These are phyloP conservation scores for Drosophila robusta DNA, from an alignment of 2,888 invertebrate species.

Conservation along the genomic window DNA sequence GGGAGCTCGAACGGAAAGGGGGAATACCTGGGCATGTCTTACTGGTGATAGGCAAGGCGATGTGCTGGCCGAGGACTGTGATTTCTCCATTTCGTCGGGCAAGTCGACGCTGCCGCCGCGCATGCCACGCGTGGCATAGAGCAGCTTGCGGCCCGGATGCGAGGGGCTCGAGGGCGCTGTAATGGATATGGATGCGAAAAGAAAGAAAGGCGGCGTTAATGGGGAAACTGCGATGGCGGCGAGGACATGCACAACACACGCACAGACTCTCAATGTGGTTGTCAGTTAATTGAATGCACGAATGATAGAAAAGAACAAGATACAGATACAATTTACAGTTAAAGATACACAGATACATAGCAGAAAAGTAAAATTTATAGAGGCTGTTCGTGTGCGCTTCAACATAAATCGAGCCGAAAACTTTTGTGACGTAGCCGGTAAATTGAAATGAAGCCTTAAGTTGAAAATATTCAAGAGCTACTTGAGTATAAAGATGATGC, in stretches of 20 bases:
- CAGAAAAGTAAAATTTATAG: constrained; percentile 30
- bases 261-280: constrained; percentile 42
- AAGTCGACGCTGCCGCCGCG: constrained; percentile 97
- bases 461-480: constrained; percentile 46
- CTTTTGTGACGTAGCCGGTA: constrained; percentile 17
- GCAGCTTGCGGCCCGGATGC: constrained; percentile 92
- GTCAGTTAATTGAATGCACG: constrained; percentile 61
- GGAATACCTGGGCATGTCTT: constrained; percentile 86
- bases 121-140: constrained; percentile 91
- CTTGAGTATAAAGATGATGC: constrained; percentile 12
- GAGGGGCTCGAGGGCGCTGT: constrained; percentile 96
- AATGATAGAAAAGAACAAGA: constrained; percentile 58
- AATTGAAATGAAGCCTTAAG: constrained; percentile 42
- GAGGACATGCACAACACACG: constrained; percentile 35
- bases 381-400: constrained; percentile 20
- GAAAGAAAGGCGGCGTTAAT: constrained; percentile 52
- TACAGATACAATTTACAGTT: constrained; percentile 30
- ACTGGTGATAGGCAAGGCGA: constrained; percentile 97
- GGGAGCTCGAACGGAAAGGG: constrained; percentile 38
- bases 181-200: constrained; percentile 64
- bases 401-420: constrained; percentile 23
- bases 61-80: constrained; percentile 95
- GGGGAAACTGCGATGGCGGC: constrained; percentile 45
- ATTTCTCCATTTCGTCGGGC: constrained; percentile 95
- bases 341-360: constrained; percentile 31